A percentile compares a stretch with the other conserved stretches of the same genome.
These are phyloP conservation scores for Genyomyrus donnyi DNA, from an alignment of 2,113 vertebrate species.

Conservation along the genomic window DNA sequence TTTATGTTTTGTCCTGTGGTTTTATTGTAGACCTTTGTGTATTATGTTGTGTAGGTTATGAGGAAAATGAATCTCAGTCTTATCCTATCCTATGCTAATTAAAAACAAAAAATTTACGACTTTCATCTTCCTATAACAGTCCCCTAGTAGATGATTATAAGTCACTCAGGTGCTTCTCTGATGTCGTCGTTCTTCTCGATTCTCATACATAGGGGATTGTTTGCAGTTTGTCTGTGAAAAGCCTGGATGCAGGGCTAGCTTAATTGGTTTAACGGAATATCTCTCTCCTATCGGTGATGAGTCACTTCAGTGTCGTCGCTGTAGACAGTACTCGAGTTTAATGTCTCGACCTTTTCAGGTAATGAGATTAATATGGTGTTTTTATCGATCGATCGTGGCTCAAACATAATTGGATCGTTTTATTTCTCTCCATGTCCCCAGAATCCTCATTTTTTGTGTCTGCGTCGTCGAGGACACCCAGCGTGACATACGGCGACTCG, in stretches of 20 bases:
- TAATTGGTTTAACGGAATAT: not conserved
- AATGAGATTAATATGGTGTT: slow-evolving; percentile 1
- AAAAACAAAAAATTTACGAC: not conserved
- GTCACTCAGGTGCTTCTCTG: not conserved
- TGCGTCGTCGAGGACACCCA: slow-evolving; percentile 86
- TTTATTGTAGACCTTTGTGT: not conserved
- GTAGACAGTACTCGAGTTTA: not conserved
- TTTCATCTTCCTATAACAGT: not conserved
- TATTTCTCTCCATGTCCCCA: slow-evolving; percentile 40
- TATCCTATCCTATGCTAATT: not conserved
- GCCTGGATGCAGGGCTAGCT: not conserved
- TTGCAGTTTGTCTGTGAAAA: slow-evolving; percentile 1
- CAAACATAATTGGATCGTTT: slow-evolving; percentile 8
- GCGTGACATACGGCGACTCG: slow-evolving; percentile 81
- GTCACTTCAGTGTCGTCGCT: not conserved
- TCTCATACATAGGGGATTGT: not conserved
- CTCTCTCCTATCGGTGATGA: not conserved
- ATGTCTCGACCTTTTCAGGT: not conserved
- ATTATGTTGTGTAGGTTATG: not conserved
- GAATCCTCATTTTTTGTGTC: slow-evolving; percentile 86
- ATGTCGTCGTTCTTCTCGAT: not conserved
- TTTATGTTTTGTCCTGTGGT: not conserved
- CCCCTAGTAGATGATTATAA: not conserved
- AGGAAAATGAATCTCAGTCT: not conserved
- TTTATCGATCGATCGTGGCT: not conserved